Conservation (phyloP, 1,140 invertebrate genomes). For the Latrodectus geometricus region DNA sequence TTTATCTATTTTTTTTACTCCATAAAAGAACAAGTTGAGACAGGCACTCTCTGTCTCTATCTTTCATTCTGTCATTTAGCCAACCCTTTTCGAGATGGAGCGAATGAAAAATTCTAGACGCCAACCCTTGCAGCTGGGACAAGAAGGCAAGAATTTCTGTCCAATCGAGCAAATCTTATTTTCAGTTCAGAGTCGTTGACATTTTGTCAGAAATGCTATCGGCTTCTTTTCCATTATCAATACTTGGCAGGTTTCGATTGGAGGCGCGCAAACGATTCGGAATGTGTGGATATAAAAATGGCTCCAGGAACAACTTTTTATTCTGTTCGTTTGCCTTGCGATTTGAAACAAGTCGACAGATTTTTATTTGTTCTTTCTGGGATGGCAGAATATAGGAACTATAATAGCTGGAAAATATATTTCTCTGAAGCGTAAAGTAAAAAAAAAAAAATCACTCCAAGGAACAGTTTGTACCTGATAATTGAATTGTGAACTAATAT, state of each 20-base stretch:
- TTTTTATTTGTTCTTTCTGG: too few species aligned
- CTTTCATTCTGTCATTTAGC: not conserved
- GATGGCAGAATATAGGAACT: too few species aligned
- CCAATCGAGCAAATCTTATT: slow-evolving; percentile 1
- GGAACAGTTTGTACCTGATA: too few species aligned
- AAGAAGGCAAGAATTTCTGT: not conserved
- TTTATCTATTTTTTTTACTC: not conserved
- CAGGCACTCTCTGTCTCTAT: not conserved
- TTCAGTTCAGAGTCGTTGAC: not conserved
- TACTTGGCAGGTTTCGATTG: not conserved
- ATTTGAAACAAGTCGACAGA: not conserved
- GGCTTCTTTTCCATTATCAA: not conserved
- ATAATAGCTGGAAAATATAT: too few species aligned
- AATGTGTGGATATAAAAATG: not conserved
- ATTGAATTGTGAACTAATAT: too few species aligned
- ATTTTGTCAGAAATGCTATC: slow-evolving; percentile 1
- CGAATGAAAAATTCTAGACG: not conserved
- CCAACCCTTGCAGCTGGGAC: not conserved
- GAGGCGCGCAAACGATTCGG: not conserved
- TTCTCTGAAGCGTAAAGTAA: too few species aligned
- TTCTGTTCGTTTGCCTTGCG: not conserved
- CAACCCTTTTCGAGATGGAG: not conserved
- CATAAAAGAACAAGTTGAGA: not conserved
- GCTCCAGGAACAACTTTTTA: not conserved
- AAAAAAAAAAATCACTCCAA: too few species aligned